Percentiles rank a stretch among this genome's conserved stretches.
Conservation (phyloP, 1,140 invertebrate species). For the Eueides isabella region DNA sequence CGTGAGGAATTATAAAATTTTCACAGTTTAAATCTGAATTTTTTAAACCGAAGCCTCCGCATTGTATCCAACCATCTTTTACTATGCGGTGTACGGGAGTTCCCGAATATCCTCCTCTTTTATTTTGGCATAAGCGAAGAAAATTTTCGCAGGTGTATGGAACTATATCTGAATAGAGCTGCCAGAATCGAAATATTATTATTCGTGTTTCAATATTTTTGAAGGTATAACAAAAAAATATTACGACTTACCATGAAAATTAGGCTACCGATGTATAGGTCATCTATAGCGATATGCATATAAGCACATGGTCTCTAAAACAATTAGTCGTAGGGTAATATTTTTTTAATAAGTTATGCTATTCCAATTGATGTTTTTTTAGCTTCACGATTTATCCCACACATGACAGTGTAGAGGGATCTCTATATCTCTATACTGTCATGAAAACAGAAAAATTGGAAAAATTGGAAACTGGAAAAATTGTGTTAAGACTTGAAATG, state of each 20-base stretch:
- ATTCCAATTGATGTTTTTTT: too few relatives aligned
- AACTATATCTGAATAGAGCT: slow-evolving; percentile 81
- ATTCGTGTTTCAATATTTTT: background rate
- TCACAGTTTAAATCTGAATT: slow-evolving; percentile 73
- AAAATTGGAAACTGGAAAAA: too few relatives aligned
- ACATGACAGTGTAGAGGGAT: too few relatives aligned
- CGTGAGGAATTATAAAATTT: slow-evolving; percentile 82
- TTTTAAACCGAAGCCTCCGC: slow-evolving; percentile 75
- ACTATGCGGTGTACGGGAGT: slow-evolving; percentile 80
- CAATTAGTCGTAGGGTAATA: background rate
- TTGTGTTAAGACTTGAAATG: too few relatives aligned
- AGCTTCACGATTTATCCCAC: too few relatives aligned
- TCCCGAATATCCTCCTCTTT: slow-evolving; percentile 70
- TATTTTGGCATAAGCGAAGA: slow-evolving; percentile 69
- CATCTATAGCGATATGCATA: slow-evolving; percentile 74
- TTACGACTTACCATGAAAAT: slow-evolving; percentile 76
- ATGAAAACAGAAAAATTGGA: too few relatives aligned
- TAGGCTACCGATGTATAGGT: slow-evolving; percentile 68
- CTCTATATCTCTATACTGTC: too few relatives aligned
- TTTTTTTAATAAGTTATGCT: background rate
- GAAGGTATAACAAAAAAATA: background rate
- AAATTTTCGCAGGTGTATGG: slow-evolving; percentile 81
- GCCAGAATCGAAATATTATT: slow-evolving; percentile 37
- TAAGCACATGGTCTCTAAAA: slow-evolving; percentile 81
- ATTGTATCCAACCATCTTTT: slow-evolving; percentile 81